These are phyloP conservation scores for Mechanitis messenoides DNA, from an alignment of 2,888 invertebrate species.

Conservation along the genomic window DNA sequence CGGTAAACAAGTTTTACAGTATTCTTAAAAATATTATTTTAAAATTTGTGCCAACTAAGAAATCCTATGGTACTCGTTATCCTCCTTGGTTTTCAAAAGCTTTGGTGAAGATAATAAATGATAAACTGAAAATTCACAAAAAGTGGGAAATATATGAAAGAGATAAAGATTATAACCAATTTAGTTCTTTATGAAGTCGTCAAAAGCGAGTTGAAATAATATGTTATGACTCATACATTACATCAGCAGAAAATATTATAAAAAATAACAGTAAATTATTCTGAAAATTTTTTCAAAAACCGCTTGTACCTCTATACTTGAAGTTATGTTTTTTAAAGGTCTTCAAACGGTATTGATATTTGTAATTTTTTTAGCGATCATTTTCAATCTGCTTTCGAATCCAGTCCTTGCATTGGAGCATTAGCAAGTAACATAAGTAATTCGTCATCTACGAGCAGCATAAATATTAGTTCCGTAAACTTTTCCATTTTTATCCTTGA, in stretches of 20 bases:
- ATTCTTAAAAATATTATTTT: not conserved
- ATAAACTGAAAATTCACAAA: slow-evolving; percentile 7
- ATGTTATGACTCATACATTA: slow-evolving; percentile 1
- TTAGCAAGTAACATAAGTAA: too few species aligned
- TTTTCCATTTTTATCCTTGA: too few species aligned
- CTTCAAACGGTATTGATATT: slow-evolving; percentile 1
- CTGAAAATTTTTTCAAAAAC: not conserved
- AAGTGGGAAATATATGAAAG: slow-evolving; percentile 7
- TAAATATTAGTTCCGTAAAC: too few species aligned
- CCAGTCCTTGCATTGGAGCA: too few species aligned
- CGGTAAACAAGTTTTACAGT: not conserved
- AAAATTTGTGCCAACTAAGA: not conserved
- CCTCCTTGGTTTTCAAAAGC: not conserved
- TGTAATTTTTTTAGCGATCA: slow-evolving; percentile 9
- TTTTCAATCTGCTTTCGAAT: slow-evolving; percentile 12
- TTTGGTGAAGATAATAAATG: not conserved
- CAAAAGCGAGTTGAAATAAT: not conserved
- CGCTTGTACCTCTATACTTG: slow-evolving; percentile 1
- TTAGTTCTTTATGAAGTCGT: not conserved
- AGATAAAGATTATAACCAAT: not conserved
- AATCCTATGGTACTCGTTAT: too few species aligned
- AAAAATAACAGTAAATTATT: not conserved
- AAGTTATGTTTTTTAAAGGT: slow-evolving; percentile 4
- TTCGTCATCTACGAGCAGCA: too few species aligned
- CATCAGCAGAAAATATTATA: not conserved